Conservation (phyloP, 1,140 invertebrate genomes). For the Nilaparvata lugens region DNA sequence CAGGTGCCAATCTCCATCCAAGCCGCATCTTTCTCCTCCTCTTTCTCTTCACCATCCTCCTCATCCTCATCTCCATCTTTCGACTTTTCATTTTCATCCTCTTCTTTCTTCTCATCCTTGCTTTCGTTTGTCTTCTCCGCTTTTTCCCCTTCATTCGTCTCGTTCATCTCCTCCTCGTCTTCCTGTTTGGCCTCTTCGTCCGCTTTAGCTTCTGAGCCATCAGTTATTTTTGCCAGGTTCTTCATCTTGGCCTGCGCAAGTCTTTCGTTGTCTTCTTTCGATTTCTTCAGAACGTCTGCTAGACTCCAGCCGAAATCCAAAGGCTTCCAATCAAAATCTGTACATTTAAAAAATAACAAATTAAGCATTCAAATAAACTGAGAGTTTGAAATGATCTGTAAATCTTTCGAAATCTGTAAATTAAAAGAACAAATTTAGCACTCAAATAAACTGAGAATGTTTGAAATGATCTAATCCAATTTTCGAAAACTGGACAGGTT, state of each 20-base stretch:
- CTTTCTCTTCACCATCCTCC: constrained; percentile 28
- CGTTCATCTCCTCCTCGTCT: constrained; percentile 27
- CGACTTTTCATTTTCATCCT: constrained; percentile 28
- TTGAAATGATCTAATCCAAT: too few relatives aligned
- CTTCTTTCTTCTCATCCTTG: constrained; percentile 26
- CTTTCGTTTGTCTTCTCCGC: constrained; percentile 29
- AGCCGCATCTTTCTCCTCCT: constrained; percentile 34
- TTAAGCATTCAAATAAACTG: background rate
- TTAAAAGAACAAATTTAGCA: too few relatives aligned
- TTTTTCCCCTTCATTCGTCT: constrained; percentile 23
- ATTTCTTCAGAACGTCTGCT: constrained; percentile 66
- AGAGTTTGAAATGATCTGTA: background rate
- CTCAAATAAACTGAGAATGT: too few relatives aligned
- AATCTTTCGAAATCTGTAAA: too few relatives aligned
- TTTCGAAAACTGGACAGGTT: too few relatives aligned
- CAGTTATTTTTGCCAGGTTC: constrained; percentile 18
- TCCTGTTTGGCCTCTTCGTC: constrained; percentile 1
- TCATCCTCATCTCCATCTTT: constrained; percentile 36
- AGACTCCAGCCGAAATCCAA: constrained; percentile 91
- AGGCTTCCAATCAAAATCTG: constrained; percentile 66
- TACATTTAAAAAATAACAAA: constrained; percentile 21
- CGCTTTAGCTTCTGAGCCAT: background rate
- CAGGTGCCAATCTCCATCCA: constrained; percentile 78
- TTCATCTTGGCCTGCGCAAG: constrained; percentile 14
- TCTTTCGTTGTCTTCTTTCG: constrained; percentile 39